These are phyloP conservation scores for Squalus acanthias DNA, from an alignment of 2,797 vertebrate species.

Conservation along the genomic window DNA sequence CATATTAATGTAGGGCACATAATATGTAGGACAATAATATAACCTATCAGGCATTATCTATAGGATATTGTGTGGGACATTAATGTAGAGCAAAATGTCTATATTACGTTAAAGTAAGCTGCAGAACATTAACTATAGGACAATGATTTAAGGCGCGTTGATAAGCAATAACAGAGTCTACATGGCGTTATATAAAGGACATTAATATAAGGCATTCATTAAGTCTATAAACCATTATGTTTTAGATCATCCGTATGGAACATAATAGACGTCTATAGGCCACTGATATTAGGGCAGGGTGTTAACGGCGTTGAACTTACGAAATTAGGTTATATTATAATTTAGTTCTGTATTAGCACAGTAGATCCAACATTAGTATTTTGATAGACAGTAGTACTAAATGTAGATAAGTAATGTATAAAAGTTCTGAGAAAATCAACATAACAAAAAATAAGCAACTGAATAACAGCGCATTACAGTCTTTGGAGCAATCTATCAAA, in stretches of 20 bases:
- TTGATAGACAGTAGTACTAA: neutral
- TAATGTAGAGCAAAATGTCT: neutral
- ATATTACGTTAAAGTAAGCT: neutral
- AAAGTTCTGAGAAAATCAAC: neutral
- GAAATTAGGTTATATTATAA: neutral
- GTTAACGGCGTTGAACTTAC: neutral
- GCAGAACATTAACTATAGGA: neutral
- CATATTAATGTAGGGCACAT: neutral
- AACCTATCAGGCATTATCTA: neutral
- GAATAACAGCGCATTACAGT: neutral
- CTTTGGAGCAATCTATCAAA: neutral
- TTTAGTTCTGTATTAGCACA: neutral
- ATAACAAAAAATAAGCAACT: neutral
- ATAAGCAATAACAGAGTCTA: neutral
- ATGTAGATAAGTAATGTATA: neutral
- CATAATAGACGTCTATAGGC: neutral
- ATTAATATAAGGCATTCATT: neutral
- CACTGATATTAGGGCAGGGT: too few species aligned
- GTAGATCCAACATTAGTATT: neutral
- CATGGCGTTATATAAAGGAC: neutral
- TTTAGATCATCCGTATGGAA: neutral
- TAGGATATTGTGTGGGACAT: neutral
- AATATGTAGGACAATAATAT: neutral
- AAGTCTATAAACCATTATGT: neutral
- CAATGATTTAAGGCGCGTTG: neutral